These are phyloP conservation scores for Brevipalpus yothersi DNA, from an alignment of 1,140 invertebrate species.

Conservation along the genomic window DNA sequence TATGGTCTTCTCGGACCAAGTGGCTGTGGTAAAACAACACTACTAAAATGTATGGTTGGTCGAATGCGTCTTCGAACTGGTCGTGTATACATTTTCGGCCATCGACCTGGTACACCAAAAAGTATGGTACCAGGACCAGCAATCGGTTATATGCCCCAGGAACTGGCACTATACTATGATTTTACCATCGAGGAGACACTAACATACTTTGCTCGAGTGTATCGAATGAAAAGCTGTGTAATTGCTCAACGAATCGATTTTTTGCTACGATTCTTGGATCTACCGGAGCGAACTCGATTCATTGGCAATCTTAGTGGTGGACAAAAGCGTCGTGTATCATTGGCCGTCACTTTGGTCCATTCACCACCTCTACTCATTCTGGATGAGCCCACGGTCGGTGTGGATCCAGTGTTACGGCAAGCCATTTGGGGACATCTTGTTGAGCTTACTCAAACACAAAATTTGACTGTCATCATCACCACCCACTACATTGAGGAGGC, in stretches of 20 bases:
- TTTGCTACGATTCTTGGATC: conserved; percentile 60
- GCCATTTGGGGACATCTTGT: conserved; percentile 73
- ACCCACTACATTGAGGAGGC: conserved; percentile 25
- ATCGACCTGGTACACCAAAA: too few relatives aligned
- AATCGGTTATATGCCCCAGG: conserved; percentile 56
- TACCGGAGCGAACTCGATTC: conserved; percentile 28
- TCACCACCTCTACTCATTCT: conserved; percentile 73
- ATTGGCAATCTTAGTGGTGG: conserved; percentile 41
- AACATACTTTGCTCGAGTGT: conserved; percentile 82
- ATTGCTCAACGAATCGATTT: conserved; percentile 48
- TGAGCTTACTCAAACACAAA: conserved; percentile 43
- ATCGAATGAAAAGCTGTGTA: conserved; percentile 38
- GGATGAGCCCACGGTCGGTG: conserved; percentile 79
- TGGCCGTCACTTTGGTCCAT: conserved; percentile 72
- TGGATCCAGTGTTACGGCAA: conserved; percentile 63
- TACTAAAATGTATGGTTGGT: conserved; percentile 17
- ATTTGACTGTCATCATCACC: conserved; percentile 20
- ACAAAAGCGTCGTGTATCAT: conserved; percentile 68
- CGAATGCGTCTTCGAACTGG: background rate
- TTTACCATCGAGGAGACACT: conserved; percentile 83
- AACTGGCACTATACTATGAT: conserved; percentile 75
- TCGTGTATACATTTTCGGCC: conserved; percentile 1
- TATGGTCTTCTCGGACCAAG: conserved; percentile 26
- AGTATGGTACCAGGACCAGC: conserved; percentile 57
- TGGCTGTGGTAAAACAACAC: conserved; percentile 27